Conservation (phyloP, 2,113 vertebrate genomes). For the Corvus moneduloides region DNA sequence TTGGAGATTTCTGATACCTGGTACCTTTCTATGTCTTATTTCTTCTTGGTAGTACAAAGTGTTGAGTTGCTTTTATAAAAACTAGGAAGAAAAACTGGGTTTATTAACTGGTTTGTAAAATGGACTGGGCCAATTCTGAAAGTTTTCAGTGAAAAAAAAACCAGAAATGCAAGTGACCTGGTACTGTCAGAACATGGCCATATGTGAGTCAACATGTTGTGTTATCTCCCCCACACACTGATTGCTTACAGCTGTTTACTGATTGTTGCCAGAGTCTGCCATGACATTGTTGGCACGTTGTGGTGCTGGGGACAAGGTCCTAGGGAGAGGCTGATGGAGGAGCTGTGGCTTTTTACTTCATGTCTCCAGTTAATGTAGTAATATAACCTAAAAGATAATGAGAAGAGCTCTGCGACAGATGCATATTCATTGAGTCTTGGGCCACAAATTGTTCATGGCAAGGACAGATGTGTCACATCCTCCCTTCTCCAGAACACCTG, state of each 20-base stretch:
- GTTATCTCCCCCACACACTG: neutral
- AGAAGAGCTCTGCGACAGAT: neutral
- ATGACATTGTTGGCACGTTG: rapidly evolving
- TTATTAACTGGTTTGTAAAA: neutral
- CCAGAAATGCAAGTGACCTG: neutral
- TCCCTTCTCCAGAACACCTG: neutral
- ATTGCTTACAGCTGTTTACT: neutral
- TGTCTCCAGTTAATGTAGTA: neutral
- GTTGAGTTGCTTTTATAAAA: neutral
- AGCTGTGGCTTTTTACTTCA: neutral
- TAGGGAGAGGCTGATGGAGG: neutral
- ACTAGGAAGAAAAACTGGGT: neutral
- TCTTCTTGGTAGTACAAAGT: neutral
- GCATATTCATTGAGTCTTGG: neutral
- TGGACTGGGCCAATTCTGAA: neutral
- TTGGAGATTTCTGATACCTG: neutral
- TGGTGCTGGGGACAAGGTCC: neutral
- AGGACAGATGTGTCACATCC: neutral
- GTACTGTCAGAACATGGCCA: neutral
- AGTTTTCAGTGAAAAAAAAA: neutral
- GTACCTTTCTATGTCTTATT: neutral
- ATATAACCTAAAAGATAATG: neutral
- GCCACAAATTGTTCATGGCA: rapidly evolving
- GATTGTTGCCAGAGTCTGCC: neutral
- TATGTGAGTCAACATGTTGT: rapidly evolving